phyloP scores from a whole-genome alignment of 2,888 invertebrate species.

The Drosophila parthenogenetica region DNA sequence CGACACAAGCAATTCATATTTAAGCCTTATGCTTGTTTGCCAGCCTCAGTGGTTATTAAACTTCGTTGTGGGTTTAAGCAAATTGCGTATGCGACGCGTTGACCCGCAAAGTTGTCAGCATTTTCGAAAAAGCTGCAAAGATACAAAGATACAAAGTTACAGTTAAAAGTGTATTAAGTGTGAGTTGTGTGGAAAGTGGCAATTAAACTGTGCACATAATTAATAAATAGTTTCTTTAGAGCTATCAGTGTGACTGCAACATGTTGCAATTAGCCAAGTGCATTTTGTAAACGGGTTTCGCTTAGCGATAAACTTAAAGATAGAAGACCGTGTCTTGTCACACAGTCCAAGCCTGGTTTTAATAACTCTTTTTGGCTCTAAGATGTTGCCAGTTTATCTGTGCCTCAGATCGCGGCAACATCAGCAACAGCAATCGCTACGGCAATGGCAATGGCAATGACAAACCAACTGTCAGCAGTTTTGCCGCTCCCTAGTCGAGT shows the following conservation, averaged over 20 bases:
- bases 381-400: constrained; percentile 61
- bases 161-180: constrained; percentile 20
- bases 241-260: constrained; percentile 42
- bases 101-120: constrained; percentile 49
- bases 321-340: constrained; percentile 33
- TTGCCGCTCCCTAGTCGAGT: constrained; percentile 74
- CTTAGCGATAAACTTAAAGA: constrained; percentile 34
- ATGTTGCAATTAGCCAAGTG: constrained; percentile 64
- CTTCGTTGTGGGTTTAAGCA: constrained; percentile 40
- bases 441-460: constrained; percentile 59
- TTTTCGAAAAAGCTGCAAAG: constrained; percentile 47
- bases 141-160: constrained; percentile 18
- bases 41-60: constrained; percentile 4
- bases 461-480: constrained; percentile 79
- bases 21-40: constrained; percentile 20
- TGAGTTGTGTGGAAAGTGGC: constrained; percentile 60
- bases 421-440: constrained; percentile 22
- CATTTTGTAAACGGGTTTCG: constrained; percentile 59
- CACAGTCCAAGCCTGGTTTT: constrained; percentile 60
- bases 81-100: constrained; percentile 56
- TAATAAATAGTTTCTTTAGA: constrained; percentile 60
- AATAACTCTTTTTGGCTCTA: constrained; percentile 77
- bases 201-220: constrained; percentile 72
- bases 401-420: constrained; percentile 67
- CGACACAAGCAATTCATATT: constrained; percentile 85